Base-by-base conservation (phyloP, 2,113 vertebrate genomes). In the Archilochus colubris region DNA sequence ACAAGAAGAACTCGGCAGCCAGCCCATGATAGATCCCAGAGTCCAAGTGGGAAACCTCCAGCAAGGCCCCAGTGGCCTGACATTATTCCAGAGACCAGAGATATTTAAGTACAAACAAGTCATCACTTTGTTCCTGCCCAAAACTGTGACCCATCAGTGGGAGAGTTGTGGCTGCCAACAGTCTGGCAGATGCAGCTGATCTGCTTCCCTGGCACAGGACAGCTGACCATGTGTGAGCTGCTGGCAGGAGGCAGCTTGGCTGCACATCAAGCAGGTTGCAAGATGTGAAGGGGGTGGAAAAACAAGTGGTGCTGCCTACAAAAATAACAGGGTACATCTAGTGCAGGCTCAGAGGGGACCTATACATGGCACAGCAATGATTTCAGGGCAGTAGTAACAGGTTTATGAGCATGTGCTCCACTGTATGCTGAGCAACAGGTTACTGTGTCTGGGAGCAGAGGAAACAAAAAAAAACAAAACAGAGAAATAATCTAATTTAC, bases 161-260 rank as follows among this genome's bases (percentile, higher is more conserved):
- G 20, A 59, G 5, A 8, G 10, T 0, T 57, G 44, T 27, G 11
- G 69, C 61, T 28, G 36, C 77, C 75, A 77, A 82, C n/a, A 7
- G 36, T 31, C 40, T 54, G 81, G 74, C 81, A 93, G 76, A 57
- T 4, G 44, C 7, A 9, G 33, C 19, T 0, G 1, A 40, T 36
- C 64, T 4, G 4, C 24, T 81, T 57, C 58, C 20, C 58, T 79
- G 89, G 61, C 19, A 0, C 5, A 10, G 30, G 12, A 33, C 0
- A 0, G 21, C 46, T 57, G 44, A 40, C 73, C 5, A 0, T 3
- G 46, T 18, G 44, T 0, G 1, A 91, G 54, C 74, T 86, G 66
- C 89, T 94, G 92, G 83, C 83, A 91, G 83, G 28, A 89, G 25
- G 58, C 83, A 53, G 46, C 23, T 53, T 85, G 91, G 75, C 91